A percentile compares a stretch with the other conserved stretches of the same genome.
Evolutionary conservation across 2,113 vertebrate species (phyloP).

Genomic region (Candoia aspera): DNA sequence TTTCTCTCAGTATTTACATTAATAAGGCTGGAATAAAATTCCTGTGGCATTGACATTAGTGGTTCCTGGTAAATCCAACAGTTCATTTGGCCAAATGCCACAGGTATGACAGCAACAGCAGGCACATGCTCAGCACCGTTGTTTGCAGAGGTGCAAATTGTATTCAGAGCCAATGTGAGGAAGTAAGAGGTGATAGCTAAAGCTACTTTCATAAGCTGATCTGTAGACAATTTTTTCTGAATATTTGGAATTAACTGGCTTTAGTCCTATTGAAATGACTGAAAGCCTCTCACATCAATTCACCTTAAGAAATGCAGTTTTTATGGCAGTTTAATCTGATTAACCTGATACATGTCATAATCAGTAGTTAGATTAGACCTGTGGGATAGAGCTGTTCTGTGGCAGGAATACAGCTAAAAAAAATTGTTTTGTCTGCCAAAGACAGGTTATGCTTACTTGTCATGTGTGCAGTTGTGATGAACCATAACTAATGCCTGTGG

Average conservation of each 20-base stretch:
- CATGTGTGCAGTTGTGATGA: background rate
- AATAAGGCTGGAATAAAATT: background rate
- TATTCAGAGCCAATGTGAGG: background rate
- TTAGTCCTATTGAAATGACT: background rate
- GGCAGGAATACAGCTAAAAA: background rate
- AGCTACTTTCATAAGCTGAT: background rate
- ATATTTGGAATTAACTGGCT: background rate
- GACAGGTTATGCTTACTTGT: background rate
- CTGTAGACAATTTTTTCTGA: background rate
- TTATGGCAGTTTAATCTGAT: background rate
- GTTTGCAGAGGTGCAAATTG: background rate
- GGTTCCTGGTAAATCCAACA: background rate
- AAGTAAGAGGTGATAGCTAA: background rate
- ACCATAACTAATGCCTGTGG: background rate
- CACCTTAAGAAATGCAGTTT: background rate
- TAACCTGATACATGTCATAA: background rate
- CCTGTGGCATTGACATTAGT: too few relatives aligned
- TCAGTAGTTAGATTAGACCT: background rate
- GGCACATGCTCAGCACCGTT: background rate
- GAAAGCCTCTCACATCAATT: background rate
- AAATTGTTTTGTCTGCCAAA: background rate
- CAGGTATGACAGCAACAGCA: background rate
- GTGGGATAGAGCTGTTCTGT: background rate
- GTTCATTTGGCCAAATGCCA: background rate
- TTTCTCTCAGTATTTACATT: background rate